phyloP scores from a whole-genome alignment of 2,888 invertebrate species.

The Plebejus melissa region DNA sequence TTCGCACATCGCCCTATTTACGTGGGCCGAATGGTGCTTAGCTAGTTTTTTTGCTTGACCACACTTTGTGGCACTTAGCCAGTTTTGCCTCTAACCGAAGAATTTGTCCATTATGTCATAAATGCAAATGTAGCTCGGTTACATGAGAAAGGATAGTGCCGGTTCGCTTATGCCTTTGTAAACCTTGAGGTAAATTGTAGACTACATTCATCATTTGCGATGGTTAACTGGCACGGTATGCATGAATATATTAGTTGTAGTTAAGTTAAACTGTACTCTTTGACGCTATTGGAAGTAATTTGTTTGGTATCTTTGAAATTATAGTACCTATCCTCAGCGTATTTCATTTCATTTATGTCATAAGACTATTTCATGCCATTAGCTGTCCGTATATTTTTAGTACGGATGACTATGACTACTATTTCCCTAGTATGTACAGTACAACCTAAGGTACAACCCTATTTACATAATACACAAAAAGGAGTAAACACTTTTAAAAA shows the following conservation, averaged over 20 bases:
- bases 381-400: too few relatives aligned
- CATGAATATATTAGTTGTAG: background rate
- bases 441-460: background rate
- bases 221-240: background rate
- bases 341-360: too few relatives aligned
- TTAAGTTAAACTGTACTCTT: background rate
- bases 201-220: constrained; percentile 1
- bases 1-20: constrained; percentile 4
- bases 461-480: background rate
- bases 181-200: constrained; percentile 19
- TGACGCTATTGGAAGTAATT: background rate
- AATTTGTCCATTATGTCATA: constrained; percentile 22
- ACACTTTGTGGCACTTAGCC: background rate
- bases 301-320: background rate
- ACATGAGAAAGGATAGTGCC: constrained; percentile 26
- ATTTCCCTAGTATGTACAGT: too few relatives aligned
- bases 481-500: constrained; percentile 2
- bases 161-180: constrained; percentile 18
- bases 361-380: too few relatives aligned
- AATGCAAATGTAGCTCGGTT: constrained; percentile 18
- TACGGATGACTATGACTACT: too few relatives aligned
- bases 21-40: background rate
- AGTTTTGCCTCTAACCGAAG: constrained; percentile 7
- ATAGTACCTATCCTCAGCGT: background rate
- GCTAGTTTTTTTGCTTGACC: background rate